Conservation (phyloP, 2,113 vertebrate species). For the Melozone crissalis region DNA sequence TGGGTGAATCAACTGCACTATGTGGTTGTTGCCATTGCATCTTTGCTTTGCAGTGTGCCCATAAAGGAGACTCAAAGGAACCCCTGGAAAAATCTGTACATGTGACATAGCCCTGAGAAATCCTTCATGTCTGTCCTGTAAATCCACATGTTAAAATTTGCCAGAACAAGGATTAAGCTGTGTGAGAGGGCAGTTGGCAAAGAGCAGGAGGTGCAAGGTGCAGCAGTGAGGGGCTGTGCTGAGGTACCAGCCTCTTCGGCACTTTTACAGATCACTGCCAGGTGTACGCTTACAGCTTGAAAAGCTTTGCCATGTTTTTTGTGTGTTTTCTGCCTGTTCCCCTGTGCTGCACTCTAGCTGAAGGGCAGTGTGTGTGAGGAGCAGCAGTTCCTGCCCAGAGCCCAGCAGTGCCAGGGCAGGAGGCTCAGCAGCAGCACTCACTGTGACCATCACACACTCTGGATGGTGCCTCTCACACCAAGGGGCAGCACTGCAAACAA, state of each 20-base stretch:
- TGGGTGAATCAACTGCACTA: background rate
- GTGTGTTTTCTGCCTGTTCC: rapidly evolving
- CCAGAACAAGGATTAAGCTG: background rate
- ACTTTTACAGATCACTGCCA: background rate
- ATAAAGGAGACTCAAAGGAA: background rate
- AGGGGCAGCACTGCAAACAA: background rate
- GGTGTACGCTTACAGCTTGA: background rate
- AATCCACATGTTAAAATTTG: background rate
- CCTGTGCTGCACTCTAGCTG: rapidly evolving
- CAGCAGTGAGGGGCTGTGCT: background rate
- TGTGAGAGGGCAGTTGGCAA: background rate
- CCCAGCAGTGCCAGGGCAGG: rapidly evolving
- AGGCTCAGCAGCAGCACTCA: rapidly evolving
- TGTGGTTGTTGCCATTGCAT: background rate
- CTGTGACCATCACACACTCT: rapidly evolving
- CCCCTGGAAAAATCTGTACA: background rate
- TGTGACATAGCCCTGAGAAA: background rate
- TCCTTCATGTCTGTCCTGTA: background rate
- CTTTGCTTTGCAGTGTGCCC: background rate
- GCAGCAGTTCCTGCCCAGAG: rapidly evolving
- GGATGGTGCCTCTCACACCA: background rate
- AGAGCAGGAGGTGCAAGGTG: background rate
- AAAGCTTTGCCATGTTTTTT: rapidly evolving
- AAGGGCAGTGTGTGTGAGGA: background rate
- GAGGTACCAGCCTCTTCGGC: background rate